A percentile compares a stretch with the other conserved stretches of the same genome.
phyloP scores from a whole-genome alignment of 2,113 vertebrate species.

The Poicephalus gulielmi region DNA sequence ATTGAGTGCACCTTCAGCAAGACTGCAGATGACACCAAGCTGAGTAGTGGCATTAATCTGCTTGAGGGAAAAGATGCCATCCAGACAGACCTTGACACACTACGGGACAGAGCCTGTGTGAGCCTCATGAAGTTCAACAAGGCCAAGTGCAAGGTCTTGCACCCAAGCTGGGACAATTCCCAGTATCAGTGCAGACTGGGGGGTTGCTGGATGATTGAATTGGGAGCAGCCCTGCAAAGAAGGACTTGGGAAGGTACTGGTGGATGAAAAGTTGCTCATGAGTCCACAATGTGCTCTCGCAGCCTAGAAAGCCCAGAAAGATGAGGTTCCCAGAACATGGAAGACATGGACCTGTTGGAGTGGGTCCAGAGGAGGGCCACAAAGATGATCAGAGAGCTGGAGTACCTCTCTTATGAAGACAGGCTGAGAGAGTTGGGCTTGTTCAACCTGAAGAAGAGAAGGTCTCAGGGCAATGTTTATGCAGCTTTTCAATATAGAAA shows the following conservation, averaged over 20 bases:
- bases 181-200: background rate
- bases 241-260: background rate
- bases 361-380: background rate
- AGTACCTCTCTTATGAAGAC: background rate
- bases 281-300: fast-evolving
- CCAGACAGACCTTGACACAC: background rate
- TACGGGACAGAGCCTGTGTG: fast-evolving
- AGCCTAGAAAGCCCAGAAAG: background rate
- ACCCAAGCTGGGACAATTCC: background rate
- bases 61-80: background rate
- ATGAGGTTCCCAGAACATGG: background rate
- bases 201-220: background rate
- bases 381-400: background rate
- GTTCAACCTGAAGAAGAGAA: background rate
- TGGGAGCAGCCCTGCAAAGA: background rate
- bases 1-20: background rate
- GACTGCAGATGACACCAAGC: background rate
- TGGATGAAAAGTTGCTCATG: background rate
- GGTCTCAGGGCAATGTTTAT: background rate
- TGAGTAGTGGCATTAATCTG: fast-evolving
- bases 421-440: background rate
- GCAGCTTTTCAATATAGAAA: background rate
- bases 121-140: background rate
- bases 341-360: background rate
- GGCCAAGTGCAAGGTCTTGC: background rate